Evolutionary conservation across 2,113 vertebrate genomes (phyloP), one percentile per base, ranked within the genome.

Genomic region (Heterocephalus glaber): DNA sequence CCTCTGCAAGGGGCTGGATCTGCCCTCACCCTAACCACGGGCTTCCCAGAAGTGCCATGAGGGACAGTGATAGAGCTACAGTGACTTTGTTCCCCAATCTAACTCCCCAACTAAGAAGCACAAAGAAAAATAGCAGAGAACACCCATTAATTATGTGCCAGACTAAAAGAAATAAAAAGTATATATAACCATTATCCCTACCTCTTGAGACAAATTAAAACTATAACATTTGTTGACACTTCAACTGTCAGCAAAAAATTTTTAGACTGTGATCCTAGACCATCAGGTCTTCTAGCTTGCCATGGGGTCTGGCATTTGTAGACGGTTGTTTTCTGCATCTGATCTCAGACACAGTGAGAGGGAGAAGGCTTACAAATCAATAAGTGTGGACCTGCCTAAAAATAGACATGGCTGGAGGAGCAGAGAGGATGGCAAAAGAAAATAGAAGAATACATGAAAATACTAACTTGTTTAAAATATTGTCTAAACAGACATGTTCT

Each of bases 341-440:
- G 58, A 66, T 83, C 38, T 88, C 76, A 81, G 91, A 65, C 90
- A 92, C 41, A 38, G 47, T 26, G 22, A 89, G 80, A 88, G 83
- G 58, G 70, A 80, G 22, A 2, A 80, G 54, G 7, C 41, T 84
- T 58, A 70, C 20, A 54, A 33, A 65, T 77, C 86, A 87, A 9
- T 44, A 44, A 87, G 44, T 54, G 66, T 65, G 85, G 80, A 81
- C 35, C 72, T 56, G 44, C 14, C 56, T 97, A 30, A 95, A 95
- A 94, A 82, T 52, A 89, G 90, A 95, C 79, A 88, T 61, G 70
- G 7, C 44, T 79, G 30, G 49, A 74, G 30, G 85, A 83, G 56
- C 61, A 11, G 41, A 70, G 83, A 90, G 54, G 41, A 38, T 33
- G 58, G 28, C 3, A 24, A 94, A 54, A 68, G 60, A 66, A 8